Evolutionary conservation across 2,797 vertebrate species (phyloP).

Genomic region (Anisognathus igniventris): DNA sequence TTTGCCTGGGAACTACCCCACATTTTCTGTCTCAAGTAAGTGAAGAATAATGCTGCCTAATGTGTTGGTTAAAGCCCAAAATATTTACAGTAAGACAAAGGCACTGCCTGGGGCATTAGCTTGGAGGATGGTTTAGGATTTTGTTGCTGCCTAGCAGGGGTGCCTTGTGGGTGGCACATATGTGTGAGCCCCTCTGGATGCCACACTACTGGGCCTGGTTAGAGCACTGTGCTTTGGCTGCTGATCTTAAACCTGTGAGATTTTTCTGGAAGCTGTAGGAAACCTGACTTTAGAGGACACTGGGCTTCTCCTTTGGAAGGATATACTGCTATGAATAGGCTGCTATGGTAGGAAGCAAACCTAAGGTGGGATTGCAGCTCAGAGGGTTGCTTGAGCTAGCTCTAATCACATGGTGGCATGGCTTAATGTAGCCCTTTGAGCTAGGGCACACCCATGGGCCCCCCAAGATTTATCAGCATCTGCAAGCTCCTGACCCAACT

Average conservation of each 20-base stretch:
- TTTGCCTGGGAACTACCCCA: background rate
- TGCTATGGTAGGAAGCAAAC: background rate
- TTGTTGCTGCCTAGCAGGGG: background rate
- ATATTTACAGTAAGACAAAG: background rate
- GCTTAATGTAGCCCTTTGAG: background rate
- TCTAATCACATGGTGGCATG: fast-evolving
- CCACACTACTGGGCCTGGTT: background rate
- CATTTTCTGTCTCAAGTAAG: background rate
- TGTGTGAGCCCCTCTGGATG: fast-evolving
- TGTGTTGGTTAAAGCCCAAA: background rate
- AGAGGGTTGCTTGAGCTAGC: background rate
- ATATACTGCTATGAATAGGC: background rate
- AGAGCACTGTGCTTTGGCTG: background rate
- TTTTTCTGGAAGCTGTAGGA: background rate
- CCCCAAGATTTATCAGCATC: too few relatives aligned
- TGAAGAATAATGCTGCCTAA: background rate
- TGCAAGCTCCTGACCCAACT: background rate
- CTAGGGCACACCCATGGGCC: fast-evolving
- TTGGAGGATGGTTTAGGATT: background rate
- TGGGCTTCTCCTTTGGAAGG: background rate
- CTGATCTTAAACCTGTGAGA: background rate
- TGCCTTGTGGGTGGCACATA: fast-evolving
- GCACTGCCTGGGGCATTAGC: background rate
- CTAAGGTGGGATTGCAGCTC: background rate
- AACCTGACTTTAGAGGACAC: background rate